A percentile compares a stretch with the other conserved stretches of the same genome.
Conservation (phyloP, 2,797 vertebrate genomes). For the Artibeus jamaicensis region DNA sequence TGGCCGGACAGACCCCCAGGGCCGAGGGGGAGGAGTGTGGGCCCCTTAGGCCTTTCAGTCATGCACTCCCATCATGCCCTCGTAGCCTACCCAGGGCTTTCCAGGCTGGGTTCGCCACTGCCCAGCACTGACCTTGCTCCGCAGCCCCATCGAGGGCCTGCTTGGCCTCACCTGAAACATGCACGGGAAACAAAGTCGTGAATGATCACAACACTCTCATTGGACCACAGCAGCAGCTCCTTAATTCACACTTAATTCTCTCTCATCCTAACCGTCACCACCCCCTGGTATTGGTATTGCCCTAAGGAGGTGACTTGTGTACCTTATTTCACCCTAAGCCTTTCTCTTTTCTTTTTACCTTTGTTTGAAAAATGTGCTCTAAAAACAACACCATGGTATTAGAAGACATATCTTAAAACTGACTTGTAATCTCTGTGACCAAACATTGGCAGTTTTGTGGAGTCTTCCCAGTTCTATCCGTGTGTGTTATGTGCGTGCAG, state of each 20-base stretch:
- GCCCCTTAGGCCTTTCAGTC: neutral
- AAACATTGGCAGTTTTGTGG: neutral
- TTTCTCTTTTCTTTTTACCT: neutral
- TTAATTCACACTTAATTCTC: neutral
- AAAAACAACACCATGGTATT: neutral
- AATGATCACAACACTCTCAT: fast-evolving
- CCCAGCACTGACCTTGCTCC: fast-evolving
- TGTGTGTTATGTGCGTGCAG: fast-evolving
- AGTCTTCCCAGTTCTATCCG: neutral
- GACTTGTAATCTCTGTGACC: neutral
- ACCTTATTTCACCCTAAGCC: neutral
- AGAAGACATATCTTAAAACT: neutral
- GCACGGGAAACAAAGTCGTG: fast-evolving
- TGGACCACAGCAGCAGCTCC: neutral
- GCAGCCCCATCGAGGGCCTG: neutral
- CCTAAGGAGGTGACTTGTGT: neutral
- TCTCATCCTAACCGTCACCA: fast-evolving
- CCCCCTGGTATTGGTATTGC: too few species aligned
- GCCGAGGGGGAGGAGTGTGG: fast-evolving
- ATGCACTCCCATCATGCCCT: fast-evolving
- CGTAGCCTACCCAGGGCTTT: neutral
- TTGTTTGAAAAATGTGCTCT: neutral
- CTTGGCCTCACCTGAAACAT: fast-evolving
- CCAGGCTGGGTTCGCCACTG: neutral
- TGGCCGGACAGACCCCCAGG: neutral